Evolutionary conservation across 2,888 invertebrate genomes (phyloP), one percentile per base, ranked within the genome.

Genomic region (Drosophila nr. perissopoda): DNA sequence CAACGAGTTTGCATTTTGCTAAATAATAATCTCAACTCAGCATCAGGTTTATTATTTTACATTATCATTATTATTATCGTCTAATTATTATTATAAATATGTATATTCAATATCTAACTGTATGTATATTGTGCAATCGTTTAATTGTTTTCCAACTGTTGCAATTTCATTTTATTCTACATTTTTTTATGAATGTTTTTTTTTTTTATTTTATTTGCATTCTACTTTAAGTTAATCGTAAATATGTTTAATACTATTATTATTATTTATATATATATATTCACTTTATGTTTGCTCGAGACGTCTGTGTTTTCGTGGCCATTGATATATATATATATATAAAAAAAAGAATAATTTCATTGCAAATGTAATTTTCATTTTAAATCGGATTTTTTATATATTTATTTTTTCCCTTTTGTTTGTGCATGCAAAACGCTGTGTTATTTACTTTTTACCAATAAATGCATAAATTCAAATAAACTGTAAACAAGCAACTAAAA

Each of bases 361-460:
- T 79, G 58, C 54, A 64, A 62, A 66, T 79, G 76, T 79, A 76
- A 81, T 78, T 88, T 74, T 83, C 73, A 73, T 77, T 58, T 57
- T 8, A 18, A 40, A 16, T 46, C 16, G 2, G 2, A 46, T 4
- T 46, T 46, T 46, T 46, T 16, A 46, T 25, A 8, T 25, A 7
- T 16, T 7, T 25, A 2, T 34, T 36, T 36, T 16, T 18, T 2
- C 2, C 2, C 16, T 46, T 25, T 16, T 25, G 16, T 57, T 52
- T 69, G 79, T 83, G 79, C 84, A 80, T 85, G 71, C 66, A 70
- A 78, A 75, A 81, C 87, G 87, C 84, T 84, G 84, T 88, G 84
- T 88, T 85, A 85, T 88, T 83, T 88, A 88, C 69, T 86, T 83
- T 88, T 81, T 88, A 86, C 66, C 79, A 74, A 84, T 71, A 83